phyloP scores from a whole-genome alignment of 2,888 invertebrate species.

The Acronicta leporina region DNA sequence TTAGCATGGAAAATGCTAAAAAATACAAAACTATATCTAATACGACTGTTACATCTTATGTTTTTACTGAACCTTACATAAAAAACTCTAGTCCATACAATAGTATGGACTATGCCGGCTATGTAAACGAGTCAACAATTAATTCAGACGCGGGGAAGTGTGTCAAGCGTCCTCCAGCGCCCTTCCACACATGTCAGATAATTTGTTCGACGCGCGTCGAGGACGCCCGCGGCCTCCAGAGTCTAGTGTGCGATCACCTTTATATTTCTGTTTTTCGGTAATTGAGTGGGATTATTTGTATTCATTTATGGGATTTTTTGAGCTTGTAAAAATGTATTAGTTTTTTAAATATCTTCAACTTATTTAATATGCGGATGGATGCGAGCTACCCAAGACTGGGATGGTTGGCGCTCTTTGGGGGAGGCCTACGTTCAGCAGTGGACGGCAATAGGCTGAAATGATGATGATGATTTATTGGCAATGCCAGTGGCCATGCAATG shows the following conservation, averaged over 20 bases:
- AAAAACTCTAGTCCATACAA: neutral
- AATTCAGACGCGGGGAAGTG: constrained; percentile 63
- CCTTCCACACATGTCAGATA: constrained; percentile 62
- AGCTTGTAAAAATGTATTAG: too few species aligned
- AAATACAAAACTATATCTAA: too few species aligned
- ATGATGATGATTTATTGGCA: too few species aligned
- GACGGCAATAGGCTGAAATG: too few species aligned
- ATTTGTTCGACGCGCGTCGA: constrained; percentile 68
- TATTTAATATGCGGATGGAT: too few species aligned
- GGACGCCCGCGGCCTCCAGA: constrained; percentile 39
- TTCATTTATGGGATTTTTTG: constrained; percentile 5
- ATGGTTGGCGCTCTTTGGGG: too few species aligned
- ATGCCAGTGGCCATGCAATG: too few species aligned
- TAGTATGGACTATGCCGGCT: constrained; percentile 4
- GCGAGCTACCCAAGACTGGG: too few species aligned
- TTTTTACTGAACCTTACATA: neutral
- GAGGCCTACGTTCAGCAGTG: too few species aligned
- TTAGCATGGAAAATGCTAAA: too few species aligned
- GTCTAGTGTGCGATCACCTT: constrained; percentile 56
- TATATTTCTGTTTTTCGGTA: constrained; percentile 58
- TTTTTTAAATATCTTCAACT: too few species aligned
- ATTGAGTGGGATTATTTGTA: constrained; percentile 29
- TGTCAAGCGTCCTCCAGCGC: constrained; percentile 70
- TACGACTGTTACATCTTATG: neutral
- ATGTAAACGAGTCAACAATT: constrained; percentile 64